Evolutionary conservation across 1,140 invertebrate species (phyloP).

Genomic region (Aradophagus sp.): DNA sequence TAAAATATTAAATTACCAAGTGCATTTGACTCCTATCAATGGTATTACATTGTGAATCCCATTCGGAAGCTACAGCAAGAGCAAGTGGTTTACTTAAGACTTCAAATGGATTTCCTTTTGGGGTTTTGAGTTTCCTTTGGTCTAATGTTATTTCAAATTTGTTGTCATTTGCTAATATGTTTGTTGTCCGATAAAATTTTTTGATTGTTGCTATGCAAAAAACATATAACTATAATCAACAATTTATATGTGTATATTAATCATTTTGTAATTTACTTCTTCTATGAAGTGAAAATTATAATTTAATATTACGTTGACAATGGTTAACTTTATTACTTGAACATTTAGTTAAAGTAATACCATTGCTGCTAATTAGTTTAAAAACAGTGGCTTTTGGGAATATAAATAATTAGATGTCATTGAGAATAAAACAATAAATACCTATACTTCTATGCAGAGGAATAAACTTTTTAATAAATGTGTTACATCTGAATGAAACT

Average conservation of each 20-base stretch:
- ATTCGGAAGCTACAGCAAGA: conserved; percentile 92
- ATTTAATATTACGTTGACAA: too few species aligned
- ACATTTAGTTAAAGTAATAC: too few species aligned
- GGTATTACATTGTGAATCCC: conserved; percentile 87
- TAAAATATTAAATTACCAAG: conserved; percentile 77
- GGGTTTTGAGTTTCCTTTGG: conserved; percentile 91
- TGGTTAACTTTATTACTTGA: too few species aligned
- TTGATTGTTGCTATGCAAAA: conserved; percentile 75
- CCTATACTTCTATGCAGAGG: conserved; percentile 18
- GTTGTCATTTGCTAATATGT: conserved; percentile 78
- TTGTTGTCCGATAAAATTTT: conserved; percentile 83
- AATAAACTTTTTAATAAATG: conserved; percentile 2
- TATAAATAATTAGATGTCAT: conserved; percentile 6
- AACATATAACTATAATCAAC: conserved; percentile 3
- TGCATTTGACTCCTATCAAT: conserved; percentile 91
- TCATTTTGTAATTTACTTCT: neutral
- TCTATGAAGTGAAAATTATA: neutral
- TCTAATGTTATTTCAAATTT: conserved; percentile 87
- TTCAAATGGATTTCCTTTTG: conserved; percentile 84
- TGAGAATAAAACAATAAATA: conserved; percentile 1
- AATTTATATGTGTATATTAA: neutral
- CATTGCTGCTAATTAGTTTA: neutral
- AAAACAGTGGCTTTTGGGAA: too few species aligned
- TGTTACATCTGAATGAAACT: conserved; percentile 4
- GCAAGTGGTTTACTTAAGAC: conserved; percentile 92